Evolutionary conservation across 2,888 invertebrate genomes (phyloP).

Genomic region (Bombyx huttoni): DNA sequence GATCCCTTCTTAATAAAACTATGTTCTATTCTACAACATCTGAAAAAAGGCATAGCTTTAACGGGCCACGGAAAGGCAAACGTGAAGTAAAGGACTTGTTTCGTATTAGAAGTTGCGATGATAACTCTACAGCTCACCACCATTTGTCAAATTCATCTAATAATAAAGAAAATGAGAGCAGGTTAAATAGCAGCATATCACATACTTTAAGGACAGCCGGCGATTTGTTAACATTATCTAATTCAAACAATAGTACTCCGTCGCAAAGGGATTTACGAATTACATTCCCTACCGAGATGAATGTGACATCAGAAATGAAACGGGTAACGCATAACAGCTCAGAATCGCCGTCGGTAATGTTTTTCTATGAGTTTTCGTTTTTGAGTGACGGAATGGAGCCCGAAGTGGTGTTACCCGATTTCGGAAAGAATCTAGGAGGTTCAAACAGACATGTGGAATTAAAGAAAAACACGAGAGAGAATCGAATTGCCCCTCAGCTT

Average conservation of each 20-base stretch:
- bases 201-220: no score
- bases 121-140: no score
- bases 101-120: no score
- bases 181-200: no score
- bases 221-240: no score
- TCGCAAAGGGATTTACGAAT: no score
- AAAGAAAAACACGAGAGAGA: constrained; percentile 7
- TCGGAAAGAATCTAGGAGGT: constrained; percentile 7
- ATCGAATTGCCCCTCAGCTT: constrained; percentile 11
- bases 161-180: no score
- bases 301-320: no score
- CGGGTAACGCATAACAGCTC: constrained; percentile 11
- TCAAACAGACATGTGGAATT: constrained; percentile 5
- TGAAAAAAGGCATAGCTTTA: constrained; percentile 8
- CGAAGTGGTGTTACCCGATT: constrained; percentile 17
- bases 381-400: constrained; percentile 23
- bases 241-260: no score
- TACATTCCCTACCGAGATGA: no score
- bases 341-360: constrained; percentile 23
- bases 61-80: constrained; percentile 30
- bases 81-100: constrained; percentile 14
- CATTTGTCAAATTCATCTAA: no score
- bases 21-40: constrained; percentile 11
- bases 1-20: constrained; percentile 28
- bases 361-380: constrained; percentile 35